These are phyloP conservation scores for Drosophila cognata DNA, from an alignment of 2,888 invertebrate genomes.

Conservation along the genomic window DNA sequence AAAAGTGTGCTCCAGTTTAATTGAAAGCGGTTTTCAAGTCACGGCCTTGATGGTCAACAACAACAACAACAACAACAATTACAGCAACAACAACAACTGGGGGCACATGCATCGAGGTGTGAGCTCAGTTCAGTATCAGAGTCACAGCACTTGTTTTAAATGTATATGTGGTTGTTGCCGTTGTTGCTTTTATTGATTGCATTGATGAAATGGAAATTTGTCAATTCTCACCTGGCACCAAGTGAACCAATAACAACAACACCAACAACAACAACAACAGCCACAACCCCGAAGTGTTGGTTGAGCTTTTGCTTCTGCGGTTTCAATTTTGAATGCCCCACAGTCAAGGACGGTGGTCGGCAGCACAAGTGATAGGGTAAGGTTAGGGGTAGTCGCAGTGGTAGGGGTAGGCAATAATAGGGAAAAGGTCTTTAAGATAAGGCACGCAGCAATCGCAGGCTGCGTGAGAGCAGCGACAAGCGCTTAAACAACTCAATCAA, in stretches of 20 bases:
- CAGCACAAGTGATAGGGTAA: background rate
- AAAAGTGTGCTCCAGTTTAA: constrained; percentile 84
- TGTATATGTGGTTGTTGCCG: constrained; percentile 25
- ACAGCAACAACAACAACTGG: constrained; percentile 29
- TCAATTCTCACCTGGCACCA: constrained; percentile 76
- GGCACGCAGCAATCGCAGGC: constrained; percentile 14
- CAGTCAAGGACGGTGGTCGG: constrained; percentile 66
- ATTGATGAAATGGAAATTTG: constrained; percentile 80
- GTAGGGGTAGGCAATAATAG: background rate
- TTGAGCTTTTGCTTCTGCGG: constrained; percentile 52
- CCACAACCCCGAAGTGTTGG: constrained; percentile 21
- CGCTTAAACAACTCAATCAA: constrained; percentile 64
- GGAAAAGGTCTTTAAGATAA: constrained; percentile 80
- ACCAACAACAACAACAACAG: constrained; percentile 8
- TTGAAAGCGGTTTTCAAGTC: constrained; percentile 80
- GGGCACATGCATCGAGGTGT: constrained; percentile 51
- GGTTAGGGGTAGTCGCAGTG: background rate
- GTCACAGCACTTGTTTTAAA: constrained; percentile 34
- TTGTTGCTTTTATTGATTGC: constrained; percentile 65
- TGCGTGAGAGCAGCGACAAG: constrained; percentile 23
- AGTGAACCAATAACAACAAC: constrained; percentile 23
- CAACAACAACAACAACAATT: constrained; percentile 42
- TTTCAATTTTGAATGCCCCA: constrained; percentile 68
- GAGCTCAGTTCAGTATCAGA: constrained; percentile 32
- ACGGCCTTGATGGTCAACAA: constrained; percentile 63